A percentile compares a stretch with the other conserved stretches of the same genome.
These are phyloP conservation scores for Labroides dimidiatus DNA, from an alignment of 2,797 vertebrate genomes.

Conservation along the genomic window DNA sequence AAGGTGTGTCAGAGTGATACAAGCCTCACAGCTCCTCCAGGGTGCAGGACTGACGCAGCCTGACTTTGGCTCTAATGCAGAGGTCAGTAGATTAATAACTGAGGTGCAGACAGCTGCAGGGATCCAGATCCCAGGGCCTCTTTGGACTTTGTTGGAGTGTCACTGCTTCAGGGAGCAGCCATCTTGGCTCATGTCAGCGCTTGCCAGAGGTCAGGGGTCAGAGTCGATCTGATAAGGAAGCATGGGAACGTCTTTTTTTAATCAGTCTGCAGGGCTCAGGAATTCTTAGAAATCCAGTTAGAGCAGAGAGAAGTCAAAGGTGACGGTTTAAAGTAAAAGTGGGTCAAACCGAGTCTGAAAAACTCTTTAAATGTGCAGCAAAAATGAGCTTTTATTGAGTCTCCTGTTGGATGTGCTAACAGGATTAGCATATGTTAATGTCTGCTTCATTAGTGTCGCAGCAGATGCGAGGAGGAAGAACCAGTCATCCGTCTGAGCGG, in stretches of 20 bases:
- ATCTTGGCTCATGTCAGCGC: constrained; percentile 62
- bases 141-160: constrained; percentile 28
- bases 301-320: too few relatives aligned
- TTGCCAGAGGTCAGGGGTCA: constrained; percentile 69
- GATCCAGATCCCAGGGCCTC: constrained; percentile 47
- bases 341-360: neutral
- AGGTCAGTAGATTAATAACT: constrained; percentile 72
- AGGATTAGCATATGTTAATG: constrained; percentile 54
- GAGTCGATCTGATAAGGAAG: constrained; percentile 61
- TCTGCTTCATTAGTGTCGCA: constrained; percentile 32
- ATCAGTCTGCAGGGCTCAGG: constrained; percentile 3
- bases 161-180: constrained; percentile 41
- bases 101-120: constrained; percentile 71
- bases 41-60: constrained; percentile 4
- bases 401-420: constrained; percentile 27
- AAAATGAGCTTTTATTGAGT: neutral
- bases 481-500: constrained; percentile 30
- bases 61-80: constrained; percentile 48
- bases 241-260: constrained; percentile 19
- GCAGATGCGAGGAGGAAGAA: neutral
- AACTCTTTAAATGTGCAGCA: too few relatives aligned
- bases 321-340: too few relatives aligned
- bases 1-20: constrained; percentile 1
- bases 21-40: constrained; percentile 1
- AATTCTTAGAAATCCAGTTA: constrained; percentile 15